phyloP scores from a whole-genome alignment of 1,140 invertebrate genomes.

The Drosophila kepulauana region DNA sequence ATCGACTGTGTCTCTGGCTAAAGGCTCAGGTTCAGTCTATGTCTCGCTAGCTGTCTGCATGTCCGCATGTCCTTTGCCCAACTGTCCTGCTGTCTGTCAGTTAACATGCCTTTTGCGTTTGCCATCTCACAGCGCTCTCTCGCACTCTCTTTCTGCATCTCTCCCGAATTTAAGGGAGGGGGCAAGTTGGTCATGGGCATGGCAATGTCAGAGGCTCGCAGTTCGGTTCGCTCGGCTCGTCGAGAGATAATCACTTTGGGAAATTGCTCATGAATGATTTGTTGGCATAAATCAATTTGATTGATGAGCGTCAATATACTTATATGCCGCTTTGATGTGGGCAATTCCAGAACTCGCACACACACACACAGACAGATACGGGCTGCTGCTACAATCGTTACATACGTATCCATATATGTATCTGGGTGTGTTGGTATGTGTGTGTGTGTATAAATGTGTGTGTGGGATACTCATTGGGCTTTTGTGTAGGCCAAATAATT shows the following conservation, averaged over 20 bases:
- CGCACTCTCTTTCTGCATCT: no score
- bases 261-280: constrained; percentile 84
- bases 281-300: constrained; percentile 84
- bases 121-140: constrained; percentile 53
- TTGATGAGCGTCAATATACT: constrained; percentile 82
- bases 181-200: constrained; percentile 28
- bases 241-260: constrained; percentile 84
- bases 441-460: constrained; percentile 21
- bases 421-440: neutral
- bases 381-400: constrained; percentile 32
- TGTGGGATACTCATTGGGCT: constrained; percentile 35
- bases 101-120: constrained; percentile 82
- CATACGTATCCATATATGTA: constrained; percentile 1
- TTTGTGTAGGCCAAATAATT: constrained; percentile 71
- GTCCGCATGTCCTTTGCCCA: constrained; percentile 41
- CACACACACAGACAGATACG: constrained; percentile 47
- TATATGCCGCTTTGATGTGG: constrained; percentile 83
- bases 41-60: constrained; percentile 42
- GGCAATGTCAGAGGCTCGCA: constrained; percentile 32
- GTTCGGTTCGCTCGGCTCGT: constrained; percentile 51
- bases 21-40: constrained; percentile 40
- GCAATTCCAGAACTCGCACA: constrained; percentile 66
- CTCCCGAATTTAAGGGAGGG: neutral
- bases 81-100: constrained; percentile 74
- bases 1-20: constrained; percentile 45